These are phyloP conservation scores for Probaryconus sp. DNA, from an alignment of 1,140 invertebrate species.

Conservation along the genomic window DNA sequence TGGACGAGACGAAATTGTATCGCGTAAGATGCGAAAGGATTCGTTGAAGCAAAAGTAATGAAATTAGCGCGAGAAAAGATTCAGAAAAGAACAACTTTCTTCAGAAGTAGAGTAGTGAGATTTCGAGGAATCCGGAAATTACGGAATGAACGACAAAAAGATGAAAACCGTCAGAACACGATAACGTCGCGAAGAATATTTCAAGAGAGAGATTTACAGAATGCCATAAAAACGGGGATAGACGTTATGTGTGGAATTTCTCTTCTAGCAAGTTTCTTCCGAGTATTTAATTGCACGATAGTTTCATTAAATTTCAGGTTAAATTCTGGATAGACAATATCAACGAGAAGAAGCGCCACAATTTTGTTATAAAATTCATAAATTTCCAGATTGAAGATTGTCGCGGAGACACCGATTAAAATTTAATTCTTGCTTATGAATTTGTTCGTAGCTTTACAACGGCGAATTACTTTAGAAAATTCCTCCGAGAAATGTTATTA, in stretches of 20 bases:
- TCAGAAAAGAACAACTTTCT: constrained; percentile 55
- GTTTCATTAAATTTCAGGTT: constrained; percentile 48
- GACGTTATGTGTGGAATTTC: constrained; percentile 52
- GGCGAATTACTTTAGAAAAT: no score
- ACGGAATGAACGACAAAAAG: constrained; percentile 61
- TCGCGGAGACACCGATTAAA: constrained; percentile 16
- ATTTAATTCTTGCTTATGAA: constrained; percentile 3
- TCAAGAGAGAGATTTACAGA: constrained; percentile 52
- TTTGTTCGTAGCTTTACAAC: neutral
- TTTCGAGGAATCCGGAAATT: constrained; percentile 60
- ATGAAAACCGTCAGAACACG: constrained; percentile 58
- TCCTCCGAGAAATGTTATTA: no score
- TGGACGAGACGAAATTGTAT: constrained; percentile 34
- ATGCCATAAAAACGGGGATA: constrained; percentile 39
- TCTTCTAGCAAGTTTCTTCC: constrained; percentile 31
- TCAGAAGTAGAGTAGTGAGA: constrained; percentile 53
- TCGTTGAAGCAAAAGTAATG: constrained; percentile 57
- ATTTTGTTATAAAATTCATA: constrained; percentile 22
- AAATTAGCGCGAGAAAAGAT: constrained; percentile 59
- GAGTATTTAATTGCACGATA: constrained; percentile 39
- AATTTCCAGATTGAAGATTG: constrained; percentile 6
- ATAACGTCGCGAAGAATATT: constrained; percentile 59
- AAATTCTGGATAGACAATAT: constrained; percentile 19
- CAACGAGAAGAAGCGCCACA: neutral
- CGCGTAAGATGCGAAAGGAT: constrained; percentile 39